Conservation (phyloP, 2,113 vertebrate species). For the Hiodon alosoides region DNA sequence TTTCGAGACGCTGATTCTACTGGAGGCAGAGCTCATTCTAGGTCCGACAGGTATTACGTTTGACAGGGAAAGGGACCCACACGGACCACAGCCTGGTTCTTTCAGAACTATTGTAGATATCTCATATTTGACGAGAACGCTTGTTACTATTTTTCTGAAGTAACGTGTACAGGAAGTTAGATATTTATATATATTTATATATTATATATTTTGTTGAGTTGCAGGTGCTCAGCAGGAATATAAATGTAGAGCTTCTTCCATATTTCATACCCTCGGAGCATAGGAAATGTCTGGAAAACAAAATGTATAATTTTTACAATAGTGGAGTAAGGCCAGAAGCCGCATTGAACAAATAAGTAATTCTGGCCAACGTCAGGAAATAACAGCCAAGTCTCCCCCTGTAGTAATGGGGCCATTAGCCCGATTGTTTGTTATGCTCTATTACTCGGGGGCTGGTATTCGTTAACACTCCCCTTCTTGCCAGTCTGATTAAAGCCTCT, state of each 20-base stretch:
- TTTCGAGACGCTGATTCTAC: conserved; percentile 18
- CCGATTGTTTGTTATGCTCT: conserved; percentile 6
- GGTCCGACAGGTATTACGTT: neutral
- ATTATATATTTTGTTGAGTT: too few species aligned
- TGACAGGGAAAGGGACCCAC: neutral
- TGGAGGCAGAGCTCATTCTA: neutral
- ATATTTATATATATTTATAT: too few species aligned
- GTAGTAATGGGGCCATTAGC: conserved; percentile 4
- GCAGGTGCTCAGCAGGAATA: conserved; percentile 1
- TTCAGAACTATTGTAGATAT: conserved; percentile 14
- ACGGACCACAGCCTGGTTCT: conserved; percentile 7
- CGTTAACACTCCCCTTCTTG: neutral
- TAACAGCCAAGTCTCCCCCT: neutral
- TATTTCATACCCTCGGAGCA: conserved; percentile 3
- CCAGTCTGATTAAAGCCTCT: neutral
- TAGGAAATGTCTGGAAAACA: conserved; percentile 2
- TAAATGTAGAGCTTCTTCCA: conserved; percentile 2
- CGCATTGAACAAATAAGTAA: conserved; percentile 11
- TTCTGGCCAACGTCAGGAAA: conserved; percentile 3
- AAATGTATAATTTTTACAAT: conserved; percentile 9
- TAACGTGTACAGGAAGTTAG: too few species aligned
- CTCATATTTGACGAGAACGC: too few species aligned
- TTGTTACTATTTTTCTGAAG: neutral
- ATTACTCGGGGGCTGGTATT: conserved; percentile 7
- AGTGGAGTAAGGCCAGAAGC: neutral